Base-by-base conservation (phyloP, 2,113 vertebrate species). In the Calidris pugnax region DNA sequence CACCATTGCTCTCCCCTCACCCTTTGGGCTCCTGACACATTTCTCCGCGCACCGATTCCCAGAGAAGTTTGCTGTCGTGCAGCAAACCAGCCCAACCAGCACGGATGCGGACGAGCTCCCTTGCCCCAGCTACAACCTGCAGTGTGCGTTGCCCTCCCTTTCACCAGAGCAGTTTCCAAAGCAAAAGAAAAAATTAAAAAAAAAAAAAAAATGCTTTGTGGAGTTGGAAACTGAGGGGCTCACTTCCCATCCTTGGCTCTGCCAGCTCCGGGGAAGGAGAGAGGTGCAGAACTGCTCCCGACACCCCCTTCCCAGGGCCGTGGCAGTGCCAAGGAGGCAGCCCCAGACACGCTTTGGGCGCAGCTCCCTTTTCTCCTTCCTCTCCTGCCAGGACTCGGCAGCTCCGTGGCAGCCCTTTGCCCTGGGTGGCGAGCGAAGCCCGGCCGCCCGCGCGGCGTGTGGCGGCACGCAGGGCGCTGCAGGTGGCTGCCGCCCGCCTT, bases 391-490 rank as follows among this genome's bases (percentile, higher is more conserved):
- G 94, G 67, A 45, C 9, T 3, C 57, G 56, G 87, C 92, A 86
- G 63, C 80, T 35, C 81, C 10, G 8, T 2, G 4, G 72, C 79
- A 95, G 30, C 66, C 27, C 78, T 81, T 32, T 82, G 66, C 57
- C 85, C 57, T 5, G 24, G 74, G 62, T 59, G 51, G 57, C 10
- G 7, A 89, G 71, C 3, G 2, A 74, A 71, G 8, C 45, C 7
- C 3, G 28, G 2, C 69, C 67, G 8, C 45, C 7, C 3, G 28
- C 10, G 2, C 1, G 3, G 84, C 72, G 0, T 88, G 94, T 91
- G 85, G 60, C 13, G 0, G 89, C 94, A 94, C 5, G 76, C 60
- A 77, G 30, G 0, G 0, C 0, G 5, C 72, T 45, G 53, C 75
- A 53, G 75, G 75, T 69, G 90, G 56, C 69, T 11, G 5, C 50